Conservation (phyloP, 2,888 invertebrate species). For the Myathropa florea region DNA sequence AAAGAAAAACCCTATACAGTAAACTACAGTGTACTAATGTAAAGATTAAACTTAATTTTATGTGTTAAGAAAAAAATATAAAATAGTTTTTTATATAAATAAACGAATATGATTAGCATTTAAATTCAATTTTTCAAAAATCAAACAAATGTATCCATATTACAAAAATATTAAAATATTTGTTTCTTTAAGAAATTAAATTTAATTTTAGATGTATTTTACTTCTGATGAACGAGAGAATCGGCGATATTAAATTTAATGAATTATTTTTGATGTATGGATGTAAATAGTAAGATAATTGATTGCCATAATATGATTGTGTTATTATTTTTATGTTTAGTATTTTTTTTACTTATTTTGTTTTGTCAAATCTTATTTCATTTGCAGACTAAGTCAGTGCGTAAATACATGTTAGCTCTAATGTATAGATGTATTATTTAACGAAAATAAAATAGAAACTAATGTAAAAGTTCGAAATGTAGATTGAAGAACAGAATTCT, state of each 20-base stretch:
- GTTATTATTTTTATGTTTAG: constrained; percentile 69
- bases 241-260: constrained; percentile 66
- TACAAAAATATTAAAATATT: constrained; percentile 24
- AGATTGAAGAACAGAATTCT: constrained; percentile 44
- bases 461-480: constrained; percentile 18
- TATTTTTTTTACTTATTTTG: constrained; percentile 34
- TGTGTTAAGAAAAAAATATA: constrained; percentile 45
- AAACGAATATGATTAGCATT: constrained; percentile 50
- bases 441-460: constrained; percentile 58
- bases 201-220: constrained; percentile 45
- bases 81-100: constrained; percentile 59
- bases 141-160: constrained; percentile 21
- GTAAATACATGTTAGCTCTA: constrained; percentile 56
- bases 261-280: constrained; percentile 30
- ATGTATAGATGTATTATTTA: constrained; percentile 69
- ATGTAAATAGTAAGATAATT: constrained; percentile 69
- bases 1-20: constrained; percentile 32
- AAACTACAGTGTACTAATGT: constrained; percentile 63
- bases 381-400: constrained; percentile 64
- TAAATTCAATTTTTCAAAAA: constrained; percentile 36
- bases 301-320: constrained; percentile 71
- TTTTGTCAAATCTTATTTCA: not conserved
- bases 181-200: constrained; percentile 65
- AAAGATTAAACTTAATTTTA: constrained; percentile 66
- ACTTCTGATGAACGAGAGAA: constrained; percentile 35